A percentile compares a stretch with the other conserved stretches of the same genome.
Evolutionary conservation across 2,797 vertebrate species (phyloP).

Genomic region (Onychomys torridus): DNA sequence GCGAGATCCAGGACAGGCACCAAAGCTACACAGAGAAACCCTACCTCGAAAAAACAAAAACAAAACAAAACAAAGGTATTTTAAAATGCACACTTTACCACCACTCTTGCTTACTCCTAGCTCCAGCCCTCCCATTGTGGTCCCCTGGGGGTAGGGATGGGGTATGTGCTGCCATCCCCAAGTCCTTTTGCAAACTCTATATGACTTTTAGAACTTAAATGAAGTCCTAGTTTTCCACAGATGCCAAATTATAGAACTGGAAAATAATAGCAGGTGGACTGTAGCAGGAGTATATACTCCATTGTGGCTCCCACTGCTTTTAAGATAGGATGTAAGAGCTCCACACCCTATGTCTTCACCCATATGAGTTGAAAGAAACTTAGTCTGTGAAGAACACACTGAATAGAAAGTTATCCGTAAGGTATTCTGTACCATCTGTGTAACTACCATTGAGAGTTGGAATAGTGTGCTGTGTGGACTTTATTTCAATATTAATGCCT

Average conservation of each 20-base stretch:
- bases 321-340: background rate
- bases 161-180: background rate
- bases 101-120: background rate
- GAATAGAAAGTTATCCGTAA: background rate
- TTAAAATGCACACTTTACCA: background rate
- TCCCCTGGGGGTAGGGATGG: background rate
- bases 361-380: background rate
- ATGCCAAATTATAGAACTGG: slow-evolving; percentile 69
- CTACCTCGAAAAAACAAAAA: too few relatives aligned
- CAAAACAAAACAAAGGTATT: background rate
- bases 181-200: slow-evolving; percentile 55
- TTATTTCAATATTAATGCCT: slow-evolving; percentile 8
- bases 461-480: background rate
- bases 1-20: too few relatives aligned
- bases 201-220: slow-evolving; percentile 42
- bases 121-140: background rate
- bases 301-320: background rate
- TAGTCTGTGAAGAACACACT: background rate
- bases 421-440: background rate
- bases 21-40: too few relatives aligned
- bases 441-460: background rate
- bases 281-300: background rate
- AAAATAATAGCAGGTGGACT: slow-evolving; percentile 57
- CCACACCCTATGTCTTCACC: background rate
- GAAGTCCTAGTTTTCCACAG: slow-evolving; percentile 59